phyloP scores from a whole-genome alignment of 2,888 invertebrate genomes.

The Torymus auratus region DNA sequence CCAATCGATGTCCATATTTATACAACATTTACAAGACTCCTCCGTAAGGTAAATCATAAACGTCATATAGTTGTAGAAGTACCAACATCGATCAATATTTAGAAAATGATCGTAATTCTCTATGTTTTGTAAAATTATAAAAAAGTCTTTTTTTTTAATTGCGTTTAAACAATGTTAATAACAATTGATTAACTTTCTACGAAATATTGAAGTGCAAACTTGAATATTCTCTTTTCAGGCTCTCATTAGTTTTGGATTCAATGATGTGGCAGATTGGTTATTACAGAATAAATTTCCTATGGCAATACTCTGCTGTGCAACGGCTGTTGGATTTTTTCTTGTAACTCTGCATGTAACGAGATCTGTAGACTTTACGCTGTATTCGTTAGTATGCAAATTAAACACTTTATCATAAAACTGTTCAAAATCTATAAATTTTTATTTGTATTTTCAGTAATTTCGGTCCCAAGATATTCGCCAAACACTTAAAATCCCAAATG shows the following conservation, averaged over 20 bases:
- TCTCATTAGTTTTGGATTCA: conserved; percentile 58
- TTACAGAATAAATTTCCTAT: conserved; percentile 58
- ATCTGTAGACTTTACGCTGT: conserved; percentile 63
- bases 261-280: conserved; percentile 58
- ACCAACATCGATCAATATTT: too few relatives aligned
- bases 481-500: conserved; percentile 17
- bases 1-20: conserved; percentile 68
- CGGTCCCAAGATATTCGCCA: background rate
- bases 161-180: background rate
- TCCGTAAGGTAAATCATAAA: conserved; percentile 64
- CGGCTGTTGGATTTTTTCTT: conserved; percentile 63
- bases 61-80: too few relatives aligned
- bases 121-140: too few relatives aligned
- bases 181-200: conserved; percentile 18
- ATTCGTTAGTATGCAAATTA: conserved; percentile 53
- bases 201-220: background rate
- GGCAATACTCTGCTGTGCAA: conserved; percentile 60
- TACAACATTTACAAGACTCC: conserved; percentile 62
- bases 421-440: background rate
- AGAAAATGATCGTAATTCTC: too few relatives aligned
- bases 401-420: background rate
- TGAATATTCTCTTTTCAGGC: conserved; percentile 56
- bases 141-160: background rate
- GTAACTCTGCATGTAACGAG: conserved; percentile 65
- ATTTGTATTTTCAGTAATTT: conserved; percentile 21